A percentile compares a stretch with the other conserved stretches of the same genome.
Conservation (phyloP, 2,797 vertebrate species). For the Balearica regulorum region DNA sequence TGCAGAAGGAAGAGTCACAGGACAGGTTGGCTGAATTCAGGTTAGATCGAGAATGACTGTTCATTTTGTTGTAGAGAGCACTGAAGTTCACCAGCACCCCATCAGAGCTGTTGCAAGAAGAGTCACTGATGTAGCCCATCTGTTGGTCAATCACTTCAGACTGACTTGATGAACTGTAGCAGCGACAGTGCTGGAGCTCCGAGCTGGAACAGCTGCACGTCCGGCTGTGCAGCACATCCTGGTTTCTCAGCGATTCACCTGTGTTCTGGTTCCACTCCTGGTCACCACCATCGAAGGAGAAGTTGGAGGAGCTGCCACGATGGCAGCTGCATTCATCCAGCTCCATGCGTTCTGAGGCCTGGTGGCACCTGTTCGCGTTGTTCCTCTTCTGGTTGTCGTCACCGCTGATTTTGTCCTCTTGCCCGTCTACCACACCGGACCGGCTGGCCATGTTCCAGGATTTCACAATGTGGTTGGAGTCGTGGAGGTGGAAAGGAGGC, state of each 20-base stretch:
- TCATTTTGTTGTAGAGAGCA: slow-evolving; percentile 93
- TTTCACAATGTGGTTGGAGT: slow-evolving; percentile 57
- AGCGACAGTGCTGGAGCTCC: slow-evolving; percentile 78
- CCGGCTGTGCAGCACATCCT: slow-evolving; percentile 62
- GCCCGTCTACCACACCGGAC: slow-evolving; percentile 71
- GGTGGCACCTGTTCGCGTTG: slow-evolving; percentile 45
- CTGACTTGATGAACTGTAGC: slow-evolving; percentile 84
- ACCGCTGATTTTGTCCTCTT: slow-evolving; percentile 67
- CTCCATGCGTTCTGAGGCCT: slow-evolving; percentile 75
- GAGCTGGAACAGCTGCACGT: slow-evolving; percentile 77
- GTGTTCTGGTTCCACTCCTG: slow-evolving; percentile 86
- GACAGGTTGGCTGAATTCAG: slow-evolving; percentile 79
- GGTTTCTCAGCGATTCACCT: slow-evolving; percentile 75
- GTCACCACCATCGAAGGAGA: slow-evolving; percentile 86
- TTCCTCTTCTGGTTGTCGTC: slow-evolving; percentile 61
- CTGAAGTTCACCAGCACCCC: slow-evolving; percentile 96
- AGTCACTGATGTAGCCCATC: slow-evolving; percentile 89
- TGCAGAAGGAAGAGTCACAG: slow-evolving; percentile 83
- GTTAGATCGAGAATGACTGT: slow-evolving; percentile 78
- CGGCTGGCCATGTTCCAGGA: slow-evolving; percentile 74
- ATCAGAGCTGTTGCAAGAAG: slow-evolving; percentile 94
- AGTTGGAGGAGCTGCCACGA: slow-evolving; percentile 81
- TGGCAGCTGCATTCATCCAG: slow-evolving; percentile 79
- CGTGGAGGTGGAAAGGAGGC: slow-evolving; percentile 68
- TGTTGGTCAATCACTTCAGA: slow-evolving; percentile 81